Evolutionary conservation across 2,888 invertebrate species (phyloP).

Genomic region (Caenorhabditis plicata): DNA sequence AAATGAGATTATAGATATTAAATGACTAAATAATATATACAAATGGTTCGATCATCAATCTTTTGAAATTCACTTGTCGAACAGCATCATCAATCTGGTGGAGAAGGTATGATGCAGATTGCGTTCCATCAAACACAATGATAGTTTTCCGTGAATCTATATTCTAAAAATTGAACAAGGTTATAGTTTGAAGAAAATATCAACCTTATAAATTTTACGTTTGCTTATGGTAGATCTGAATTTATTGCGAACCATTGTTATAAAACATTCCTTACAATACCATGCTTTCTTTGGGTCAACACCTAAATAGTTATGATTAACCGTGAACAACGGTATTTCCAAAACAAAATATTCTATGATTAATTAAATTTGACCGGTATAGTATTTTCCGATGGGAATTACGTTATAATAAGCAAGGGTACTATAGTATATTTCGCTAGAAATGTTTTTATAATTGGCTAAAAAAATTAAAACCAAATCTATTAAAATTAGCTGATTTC

Average conservation of each 20-base stretch:
- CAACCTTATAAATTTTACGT: constrained; percentile 45
- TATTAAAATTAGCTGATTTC: no score
- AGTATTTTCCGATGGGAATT: no score
- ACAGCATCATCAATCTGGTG: constrained; percentile 41
- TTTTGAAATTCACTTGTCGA: constrained; percentile 30
- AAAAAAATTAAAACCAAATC: no score
- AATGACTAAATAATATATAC: constrained; percentile 8
- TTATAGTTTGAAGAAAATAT: no score
- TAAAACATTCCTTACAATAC: constrained; percentile 57
- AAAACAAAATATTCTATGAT: no score
- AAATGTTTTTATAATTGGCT: no score
- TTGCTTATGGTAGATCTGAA: constrained; percentile 58
- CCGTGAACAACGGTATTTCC: no score
- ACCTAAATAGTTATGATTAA: constrained; percentile 29
- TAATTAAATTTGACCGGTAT: no score
- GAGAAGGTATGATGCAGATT: constrained; percentile 33
- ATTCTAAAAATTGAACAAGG: constrained; percentile 28
- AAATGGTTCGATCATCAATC: constrained; percentile 39
- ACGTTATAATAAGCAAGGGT: no score
- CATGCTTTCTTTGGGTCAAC: constrained; percentile 53
- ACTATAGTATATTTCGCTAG: no score
- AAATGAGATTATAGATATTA: background rate
- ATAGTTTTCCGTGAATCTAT: constrained; percentile 38
- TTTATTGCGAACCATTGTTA: constrained; percentile 56
- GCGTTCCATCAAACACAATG: constrained; percentile 42